phyloP scores from a whole-genome alignment of 2,888 invertebrate genomes.

The Ectemnius lituratus region DNA sequence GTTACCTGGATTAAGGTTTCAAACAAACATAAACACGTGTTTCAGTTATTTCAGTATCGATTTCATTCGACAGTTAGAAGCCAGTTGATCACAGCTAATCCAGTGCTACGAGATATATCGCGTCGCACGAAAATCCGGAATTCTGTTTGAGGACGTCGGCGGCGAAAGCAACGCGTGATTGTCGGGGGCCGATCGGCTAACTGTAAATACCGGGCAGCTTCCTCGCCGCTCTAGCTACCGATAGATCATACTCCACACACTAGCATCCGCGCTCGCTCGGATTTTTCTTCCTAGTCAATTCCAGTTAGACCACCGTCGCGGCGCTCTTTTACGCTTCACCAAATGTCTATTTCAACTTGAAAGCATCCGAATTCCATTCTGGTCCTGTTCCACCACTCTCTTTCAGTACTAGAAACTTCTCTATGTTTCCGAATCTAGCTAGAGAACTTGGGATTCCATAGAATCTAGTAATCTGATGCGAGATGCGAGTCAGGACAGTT shows the following conservation, averaged over 20 bases:
- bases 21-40: no score
- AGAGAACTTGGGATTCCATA: background rate
- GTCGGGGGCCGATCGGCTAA: conserved; percentile 54
- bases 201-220: conserved; percentile 63
- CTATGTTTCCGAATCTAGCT: background rate
- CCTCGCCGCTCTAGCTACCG: conserved; percentile 43
- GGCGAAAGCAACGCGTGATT: conserved; percentile 63
- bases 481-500: background rate
- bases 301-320: conserved; percentile 20
- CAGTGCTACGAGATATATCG: conserved; percentile 2
- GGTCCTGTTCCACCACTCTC: conserved; percentile 11
- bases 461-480: background rate
- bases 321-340: conserved; percentile 23
- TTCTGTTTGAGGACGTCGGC: conserved; percentile 52
- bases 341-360: no score
- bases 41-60: no score
- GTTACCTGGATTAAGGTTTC: no score
- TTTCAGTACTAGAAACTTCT: no score
- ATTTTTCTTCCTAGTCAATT: conserved; percentile 49
- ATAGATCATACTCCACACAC: conserved; percentile 42
- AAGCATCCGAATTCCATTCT: background rate
- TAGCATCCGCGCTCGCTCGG: conserved; percentile 35
- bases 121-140: conserved; percentile 49
- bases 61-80: background rate
- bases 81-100: background rate